Evolutionary conservation across 1,140 invertebrate genomes (phyloP), one percentile per base, ranked within the genome.

Genomic region (Brachionus angularis): DNA sequence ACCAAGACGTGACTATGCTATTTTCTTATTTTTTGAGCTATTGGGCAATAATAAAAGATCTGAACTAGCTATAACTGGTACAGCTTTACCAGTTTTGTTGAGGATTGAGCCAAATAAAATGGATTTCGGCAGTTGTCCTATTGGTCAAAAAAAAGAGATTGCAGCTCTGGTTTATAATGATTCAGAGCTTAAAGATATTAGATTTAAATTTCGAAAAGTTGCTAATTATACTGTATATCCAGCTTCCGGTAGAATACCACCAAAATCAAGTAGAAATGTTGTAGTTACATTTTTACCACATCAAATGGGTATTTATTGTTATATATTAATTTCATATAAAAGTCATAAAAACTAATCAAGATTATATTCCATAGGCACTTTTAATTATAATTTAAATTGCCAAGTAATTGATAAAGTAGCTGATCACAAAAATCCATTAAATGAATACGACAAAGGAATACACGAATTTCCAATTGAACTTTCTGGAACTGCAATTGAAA

Each of bases 61-160:
- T 42, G 80, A 82, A 72, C 73, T 82, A 27, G 79, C 80, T 3
- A 62, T 82, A 69, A 80, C 78, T 21, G 80, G 78, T 18, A 82
- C 79, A 52, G 80, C 80, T 5, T 71, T 80, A 31, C 80, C 80
- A 3, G 78, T 82, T 7, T 70, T 79, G 7, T 49, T 82, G 14
- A 69, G 74, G 39, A 74, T 80, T 8, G 73, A 74, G n/a, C 79
- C 80, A 10, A 69, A 73, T 21, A 76, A 76, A 46, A 76, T 76
- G 55, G 77, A 82, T 62, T 82, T 81, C 75, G 79, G 77, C 7
- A 76, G 78, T 67, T 79, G 78, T 71, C 75, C 74, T 25, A 77
- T 81, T 8, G 79, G 78, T 5, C 77, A 79, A 72, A 76, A 77
- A 75, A 76, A 75, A 18, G 77, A 80, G 72, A 73, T 76, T 8